These are phyloP conservation scores for Alentia gelatinosa DNA, from an alignment of 2,888 invertebrate genomes.

Conservation along the genomic window DNA sequence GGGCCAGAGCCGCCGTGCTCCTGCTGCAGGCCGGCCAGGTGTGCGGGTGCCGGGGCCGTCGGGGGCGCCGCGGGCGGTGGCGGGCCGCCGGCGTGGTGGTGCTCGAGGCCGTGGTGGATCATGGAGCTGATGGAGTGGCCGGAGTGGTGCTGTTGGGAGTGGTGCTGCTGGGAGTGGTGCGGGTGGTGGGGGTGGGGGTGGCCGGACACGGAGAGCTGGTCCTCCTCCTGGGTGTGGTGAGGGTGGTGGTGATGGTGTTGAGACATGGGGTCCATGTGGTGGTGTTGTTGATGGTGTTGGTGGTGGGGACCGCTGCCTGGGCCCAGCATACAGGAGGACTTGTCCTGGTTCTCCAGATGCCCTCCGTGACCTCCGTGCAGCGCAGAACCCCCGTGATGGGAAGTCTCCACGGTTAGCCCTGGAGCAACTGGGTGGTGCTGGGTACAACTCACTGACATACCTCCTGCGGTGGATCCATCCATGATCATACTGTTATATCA, in stretches of 20 bases:
- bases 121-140: constrained; percentile 27
- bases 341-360: constrained; percentile 8
- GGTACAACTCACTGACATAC: neutral
- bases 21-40: constrained; percentile 32
- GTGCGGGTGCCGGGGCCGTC: neutral
- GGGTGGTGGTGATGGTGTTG: neutral
- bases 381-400: neutral
- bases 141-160: neutral
- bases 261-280: neutral
- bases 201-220: neutral
- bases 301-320: neutral
- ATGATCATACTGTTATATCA: constrained; percentile 33
- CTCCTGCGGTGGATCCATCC: neutral
- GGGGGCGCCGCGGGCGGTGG: neutral
- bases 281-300: neutral
- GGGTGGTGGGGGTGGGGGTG: neutral
- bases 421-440: constrained; percentile 22
- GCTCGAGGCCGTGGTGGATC: neutral
- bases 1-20: neutral
- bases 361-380: neutral
- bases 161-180: neutral
- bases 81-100: neutral
- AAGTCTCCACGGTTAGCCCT: neutral
- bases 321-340: neutral
- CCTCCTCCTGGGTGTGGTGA: constrained; percentile 31